phyloP scores from a whole-genome alignment of 2,888 invertebrate species.

The Cynaeus angustus region DNA sequence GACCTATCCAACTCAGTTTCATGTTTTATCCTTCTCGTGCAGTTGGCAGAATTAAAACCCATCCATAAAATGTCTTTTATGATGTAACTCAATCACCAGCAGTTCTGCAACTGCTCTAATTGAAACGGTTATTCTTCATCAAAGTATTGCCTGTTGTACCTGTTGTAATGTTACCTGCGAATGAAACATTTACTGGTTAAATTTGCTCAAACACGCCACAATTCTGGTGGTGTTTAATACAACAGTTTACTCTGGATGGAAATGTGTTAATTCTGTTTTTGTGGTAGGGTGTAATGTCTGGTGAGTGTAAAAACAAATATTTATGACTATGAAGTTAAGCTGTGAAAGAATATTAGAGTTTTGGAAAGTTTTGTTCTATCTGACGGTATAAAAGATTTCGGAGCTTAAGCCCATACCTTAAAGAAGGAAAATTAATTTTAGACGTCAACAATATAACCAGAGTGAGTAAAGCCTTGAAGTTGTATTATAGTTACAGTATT shows the following conservation, averaged over 20 bases:
- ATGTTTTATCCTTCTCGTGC: background rate
- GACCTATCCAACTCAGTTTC: conserved; percentile 10
- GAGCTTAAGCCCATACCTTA: conserved; percentile 38
- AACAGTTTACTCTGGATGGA: background rate
- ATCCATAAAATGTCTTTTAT: conserved; percentile 4
- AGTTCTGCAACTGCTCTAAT: background rate
- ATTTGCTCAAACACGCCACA: background rate
- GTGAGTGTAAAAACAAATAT: conserved; percentile 5
- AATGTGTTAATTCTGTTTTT: background rate
- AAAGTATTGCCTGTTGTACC: background rate
- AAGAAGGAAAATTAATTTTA: conserved; percentile 46
- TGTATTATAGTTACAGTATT: conserved; percentile 39
- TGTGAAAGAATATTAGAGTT: conserved; percentile 21
- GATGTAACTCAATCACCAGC: background rate
- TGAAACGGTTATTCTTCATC: background rate
- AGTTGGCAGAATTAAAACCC: background rate
- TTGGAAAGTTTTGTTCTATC: conserved; percentile 24
- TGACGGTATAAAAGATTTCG: conserved; percentile 38
- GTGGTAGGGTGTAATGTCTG: background rate
- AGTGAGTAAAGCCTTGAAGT: conserved; percentile 31
- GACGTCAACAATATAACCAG: conserved; percentile 44
- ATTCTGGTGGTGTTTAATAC: background rate
- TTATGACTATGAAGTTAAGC: conserved; percentile 1
- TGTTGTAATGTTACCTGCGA: background rate
- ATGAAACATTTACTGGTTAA: background rate